Base-by-base conservation (phyloP, 92 coral and sea anemone species). In the Phenganax stokvisi region DNA sequence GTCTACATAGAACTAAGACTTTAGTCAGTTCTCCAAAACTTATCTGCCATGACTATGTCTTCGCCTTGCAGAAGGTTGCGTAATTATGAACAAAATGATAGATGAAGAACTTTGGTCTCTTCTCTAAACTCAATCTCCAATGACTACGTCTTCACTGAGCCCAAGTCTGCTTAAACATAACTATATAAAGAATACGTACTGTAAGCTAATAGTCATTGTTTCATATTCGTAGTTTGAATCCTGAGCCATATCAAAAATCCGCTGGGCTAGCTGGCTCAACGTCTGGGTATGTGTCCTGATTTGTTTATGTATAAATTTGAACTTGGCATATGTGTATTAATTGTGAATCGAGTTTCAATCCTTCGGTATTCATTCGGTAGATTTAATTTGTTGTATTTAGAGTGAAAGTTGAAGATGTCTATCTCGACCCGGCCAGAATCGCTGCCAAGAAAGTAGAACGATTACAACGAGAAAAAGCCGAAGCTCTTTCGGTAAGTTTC, bases 391-490 rank as follows among this genome's bases (percentile, higher is more conserved):
- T 76, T 68, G 29, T 65, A 12, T 64, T 16, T 74, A 92, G 99
- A 85, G 91, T 87, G 51, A 90, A 90, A 61, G 87, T 97, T 57
- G 99, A 92, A 77, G 99, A 96, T 70, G 89, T 87, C 85, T 92
- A 92, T 16, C 83, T 90, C 47, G 92, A 92, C 56, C 97, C 99
- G 37, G 90, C 92, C 51, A 92, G 91, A 77, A 80, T 96, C 75
- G 97, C 99, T n/a, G 72, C 89, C 3, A 31, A 80, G 79, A 96
- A 96, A 57, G 87, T 92, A 74, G 97, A 92, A 28, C 72, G 99
- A 82, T 85, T 94, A 56, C 90, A 89, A 28, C 74, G 89, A 78
- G 98, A 93, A 74, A 96, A 92, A 82, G 96, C 91, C 3, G 83
- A 79, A 10, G 74, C 73, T 63, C 62, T 79, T 52, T 13, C 74